A percentile compares a stretch with the other conserved stretches of the same genome.
phyloP scores from a whole-genome alignment of 1,140 invertebrate genomes.

The Hylaeus anthracinus region DNA sequence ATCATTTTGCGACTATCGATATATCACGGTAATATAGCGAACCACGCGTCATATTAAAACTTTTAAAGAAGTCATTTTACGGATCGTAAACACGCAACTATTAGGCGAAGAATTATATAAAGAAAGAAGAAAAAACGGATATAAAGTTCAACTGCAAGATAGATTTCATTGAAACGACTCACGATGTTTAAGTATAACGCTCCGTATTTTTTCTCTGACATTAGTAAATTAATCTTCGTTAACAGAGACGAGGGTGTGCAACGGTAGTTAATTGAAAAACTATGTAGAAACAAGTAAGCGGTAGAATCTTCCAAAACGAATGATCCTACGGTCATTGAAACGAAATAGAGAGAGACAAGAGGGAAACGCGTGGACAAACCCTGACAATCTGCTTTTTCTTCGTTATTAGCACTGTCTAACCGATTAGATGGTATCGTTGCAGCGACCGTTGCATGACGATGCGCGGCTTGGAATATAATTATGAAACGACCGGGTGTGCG shows the following conservation, averaged over 20 bases:
- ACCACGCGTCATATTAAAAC: too few species aligned
- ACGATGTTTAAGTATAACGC: neutral
- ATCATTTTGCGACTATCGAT: too few species aligned
- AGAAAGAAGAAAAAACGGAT: neutral
- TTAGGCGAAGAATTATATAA: too few species aligned
- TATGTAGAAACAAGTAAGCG: too few species aligned
- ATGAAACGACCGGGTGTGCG: conserved; percentile 11
- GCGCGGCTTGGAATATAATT: conserved; percentile 8
- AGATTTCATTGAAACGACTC: neutral
- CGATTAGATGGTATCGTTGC: conserved; percentile 7
- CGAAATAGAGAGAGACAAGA: neutral
- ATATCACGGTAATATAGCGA: too few species aligned
- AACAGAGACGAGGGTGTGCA: too few species aligned
- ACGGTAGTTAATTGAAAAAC: too few species aligned
- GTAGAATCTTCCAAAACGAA: too few species aligned
- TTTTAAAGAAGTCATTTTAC: too few species aligned
- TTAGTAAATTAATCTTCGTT: too few species aligned
- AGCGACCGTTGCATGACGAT: conserved; percentile 14
- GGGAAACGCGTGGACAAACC: neutral
- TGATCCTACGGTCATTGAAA: too few species aligned
- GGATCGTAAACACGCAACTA: too few species aligned
- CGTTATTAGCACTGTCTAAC: neutral
- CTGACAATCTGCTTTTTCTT: neutral
- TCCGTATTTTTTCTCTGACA: neutral
- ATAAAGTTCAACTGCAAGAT: neutral